phyloP scores from a whole-genome alignment of 2,888 invertebrate genomes.

The Dermolepida albohirtum region DNA sequence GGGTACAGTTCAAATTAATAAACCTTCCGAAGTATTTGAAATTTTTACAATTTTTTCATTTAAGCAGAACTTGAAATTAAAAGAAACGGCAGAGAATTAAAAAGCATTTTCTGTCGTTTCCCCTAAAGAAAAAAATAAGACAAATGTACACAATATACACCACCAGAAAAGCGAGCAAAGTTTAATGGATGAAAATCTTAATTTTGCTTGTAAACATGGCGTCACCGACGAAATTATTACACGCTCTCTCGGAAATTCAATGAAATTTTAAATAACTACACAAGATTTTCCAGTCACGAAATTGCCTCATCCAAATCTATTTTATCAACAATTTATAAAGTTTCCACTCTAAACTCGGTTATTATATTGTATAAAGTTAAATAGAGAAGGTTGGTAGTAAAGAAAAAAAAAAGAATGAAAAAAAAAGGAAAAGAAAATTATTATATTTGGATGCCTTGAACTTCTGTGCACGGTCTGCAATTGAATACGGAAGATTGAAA shows the following conservation, averaged over 20 bases:
- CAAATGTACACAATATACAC: constrained; percentile 13
- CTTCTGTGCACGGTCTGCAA: constrained; percentile 8
- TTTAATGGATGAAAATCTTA: constrained; percentile 21
- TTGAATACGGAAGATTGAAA: constrained; percentile 17
- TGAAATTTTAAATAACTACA: constrained; percentile 18
- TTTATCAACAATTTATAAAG: constrained; percentile 21
- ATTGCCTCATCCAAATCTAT: constrained; percentile 26
- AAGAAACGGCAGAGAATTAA: constrained; percentile 7
- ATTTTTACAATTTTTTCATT: too few species aligned
- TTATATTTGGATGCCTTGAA: constrained; percentile 15
- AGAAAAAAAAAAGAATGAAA: background rate
- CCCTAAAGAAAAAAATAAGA: constrained; percentile 1
- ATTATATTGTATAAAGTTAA: constrained; percentile 16
- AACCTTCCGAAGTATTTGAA: constrained; percentile 1
- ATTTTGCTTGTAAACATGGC: constrained; percentile 14
- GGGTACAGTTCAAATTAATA: background rate
- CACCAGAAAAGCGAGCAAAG: background rate
- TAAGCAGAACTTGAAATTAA: background rate
- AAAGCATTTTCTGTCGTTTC: constrained; percentile 9
- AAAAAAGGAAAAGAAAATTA: constrained; percentile 18
- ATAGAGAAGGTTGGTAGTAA: background rate
- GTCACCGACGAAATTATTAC: constrained; percentile 3
- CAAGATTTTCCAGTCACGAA: constrained; percentile 22
- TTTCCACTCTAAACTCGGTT: constrained; percentile 22
- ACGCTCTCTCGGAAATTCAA: background rate